Base-by-base conservation (phyloP, 30 jellyfish, hydroid and myxozoan genomes). In the Aurelia aurita complex sp. Pacific region DNA sequence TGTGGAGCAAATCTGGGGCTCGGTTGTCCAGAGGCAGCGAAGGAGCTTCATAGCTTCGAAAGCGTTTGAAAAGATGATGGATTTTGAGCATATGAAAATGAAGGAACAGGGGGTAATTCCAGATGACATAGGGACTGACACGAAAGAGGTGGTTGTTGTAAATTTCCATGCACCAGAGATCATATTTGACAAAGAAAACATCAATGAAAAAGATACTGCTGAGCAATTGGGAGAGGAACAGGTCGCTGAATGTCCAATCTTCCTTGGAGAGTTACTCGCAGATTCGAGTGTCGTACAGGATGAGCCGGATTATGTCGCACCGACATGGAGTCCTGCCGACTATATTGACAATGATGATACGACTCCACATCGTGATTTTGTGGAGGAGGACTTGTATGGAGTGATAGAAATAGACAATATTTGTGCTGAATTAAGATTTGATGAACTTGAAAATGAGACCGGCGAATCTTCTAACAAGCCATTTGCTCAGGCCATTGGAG, bases 1-100 rank as follows among this genome's bases (percentile, higher is more conserved):
- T 57, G 92, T 82, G 42, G 92, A 82, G 62, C 82, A 69, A 67
- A 57, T 82, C 63, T 82, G 92, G 92, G 92, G 92, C 74, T 71
- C 73, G 33, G 71, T 61, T 19, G 73, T 63, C 4, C 53, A 36
- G 80, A 82, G 60, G 85, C 66, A 72, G 67, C 81, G 92, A 38
- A 61, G 80, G 64, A 82, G 92, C 66, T 69, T 70, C 85, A 71
- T 61, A 59, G 92, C 36, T 2, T 57, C 76, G 5, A 71, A 77
- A 23, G 63, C 87, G 67, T 77, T 77, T 62, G 87, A 77, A 15
- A 34, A 17, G 68, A 77, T 51, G 62, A 54, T 71, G 54, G 64
- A 43, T 62, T 77, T 77, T 36, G 87, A 77, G 4, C 50, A 18
- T n/a, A 17, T 60, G 18, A 77, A 54, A 55, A 15, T 77, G 87